Conservation (phyloP, 2,797 vertebrate genomes). For the Karalla daura region DNA sequence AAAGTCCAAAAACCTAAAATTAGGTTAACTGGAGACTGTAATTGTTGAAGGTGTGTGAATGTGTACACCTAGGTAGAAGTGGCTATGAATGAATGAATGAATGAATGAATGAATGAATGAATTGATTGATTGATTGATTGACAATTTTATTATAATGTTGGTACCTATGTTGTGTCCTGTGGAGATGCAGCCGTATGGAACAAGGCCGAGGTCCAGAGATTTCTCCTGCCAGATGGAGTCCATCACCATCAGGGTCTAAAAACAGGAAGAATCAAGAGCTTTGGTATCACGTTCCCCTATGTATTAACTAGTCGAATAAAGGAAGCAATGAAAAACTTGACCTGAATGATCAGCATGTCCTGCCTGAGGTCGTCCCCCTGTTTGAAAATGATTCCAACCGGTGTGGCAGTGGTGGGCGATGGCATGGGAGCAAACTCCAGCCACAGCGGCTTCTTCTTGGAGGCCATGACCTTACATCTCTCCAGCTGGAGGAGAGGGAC, state of each 20-base stretch:
- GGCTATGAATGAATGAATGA: no score
- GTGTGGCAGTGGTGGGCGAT: slow-evolving; percentile 64
- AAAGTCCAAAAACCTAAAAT: no score
- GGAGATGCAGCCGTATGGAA: slow-evolving; percentile 87
- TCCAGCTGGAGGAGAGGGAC: slow-evolving; percentile 68
- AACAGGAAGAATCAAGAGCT: not conserved
- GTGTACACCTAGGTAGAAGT: no score
- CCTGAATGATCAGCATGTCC: slow-evolving; percentile 88
- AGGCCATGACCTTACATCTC: slow-evolving; percentile 85
- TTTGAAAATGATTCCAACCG: slow-evolving; percentile 87
- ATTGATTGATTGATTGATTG: no score
- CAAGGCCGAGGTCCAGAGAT: slow-evolving; percentile 83
- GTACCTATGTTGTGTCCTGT: slow-evolving; percentile 86
- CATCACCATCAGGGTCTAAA: slow-evolving; percentile 83
- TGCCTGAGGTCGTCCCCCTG: slow-evolving; percentile 86
- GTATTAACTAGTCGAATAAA: not conserved
- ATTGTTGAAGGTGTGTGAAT: no score
- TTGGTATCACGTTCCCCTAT: not conserved
- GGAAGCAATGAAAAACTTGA: slow-evolving; percentile 37
- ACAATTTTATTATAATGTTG: no score
- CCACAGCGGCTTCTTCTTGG: slow-evolving; percentile 88
- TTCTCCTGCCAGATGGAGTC: slow-evolving; percentile 88
- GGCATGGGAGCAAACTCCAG: slow-evolving; percentile 82
- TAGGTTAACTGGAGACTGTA: no score
- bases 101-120: no score